Percentiles rank a stretch among this genome's conserved stretches.
Evolutionary conservation across 2,888 invertebrate genomes (phyloP).

Genomic region (Thalpophila matura): DNA sequence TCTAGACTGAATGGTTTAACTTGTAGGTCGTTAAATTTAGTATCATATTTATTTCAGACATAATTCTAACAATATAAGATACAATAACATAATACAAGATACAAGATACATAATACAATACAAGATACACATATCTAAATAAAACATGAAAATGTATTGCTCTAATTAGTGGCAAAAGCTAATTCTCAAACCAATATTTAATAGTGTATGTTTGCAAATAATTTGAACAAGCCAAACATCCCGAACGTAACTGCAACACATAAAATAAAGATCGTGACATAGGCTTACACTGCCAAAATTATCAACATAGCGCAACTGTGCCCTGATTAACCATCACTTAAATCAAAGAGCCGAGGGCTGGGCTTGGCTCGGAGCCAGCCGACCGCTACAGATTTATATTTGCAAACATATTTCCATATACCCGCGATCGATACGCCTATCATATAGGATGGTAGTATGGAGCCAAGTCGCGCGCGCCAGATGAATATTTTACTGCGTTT

Average conservation of each 20-base stretch:
- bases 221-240: background rate
- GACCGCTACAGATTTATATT: conserved; percentile 80
- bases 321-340: conserved; percentile 72
- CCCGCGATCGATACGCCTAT: conserved; percentile 62
- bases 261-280: conserved; percentile 26
- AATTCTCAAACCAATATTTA: background rate
- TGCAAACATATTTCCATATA: conserved; percentile 73
- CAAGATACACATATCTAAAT: no score
- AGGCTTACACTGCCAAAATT: conserved; percentile 50
- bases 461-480: conserved; percentile 55
- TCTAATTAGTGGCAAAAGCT: no score
- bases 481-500: conserved; percentile 57
- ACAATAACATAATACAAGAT: no score
- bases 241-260: conserved; percentile 22
- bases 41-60: background rate
- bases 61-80: no score
- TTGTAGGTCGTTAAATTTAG: conserved; percentile 7
- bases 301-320: conserved; percentile 52
- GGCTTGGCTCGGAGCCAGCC: conserved; percentile 78
- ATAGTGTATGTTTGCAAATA: conserved; percentile 3
- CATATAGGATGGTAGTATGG: conserved; percentile 49
- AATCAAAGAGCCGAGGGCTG: conserved; percentile 67
- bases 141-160: no score
- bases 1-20: conserved; percentile 17
- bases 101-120: no score